Evolutionary conservation across 1,140 invertebrate genomes (phyloP).

Genomic region (Drosophila neocordata): DNA sequence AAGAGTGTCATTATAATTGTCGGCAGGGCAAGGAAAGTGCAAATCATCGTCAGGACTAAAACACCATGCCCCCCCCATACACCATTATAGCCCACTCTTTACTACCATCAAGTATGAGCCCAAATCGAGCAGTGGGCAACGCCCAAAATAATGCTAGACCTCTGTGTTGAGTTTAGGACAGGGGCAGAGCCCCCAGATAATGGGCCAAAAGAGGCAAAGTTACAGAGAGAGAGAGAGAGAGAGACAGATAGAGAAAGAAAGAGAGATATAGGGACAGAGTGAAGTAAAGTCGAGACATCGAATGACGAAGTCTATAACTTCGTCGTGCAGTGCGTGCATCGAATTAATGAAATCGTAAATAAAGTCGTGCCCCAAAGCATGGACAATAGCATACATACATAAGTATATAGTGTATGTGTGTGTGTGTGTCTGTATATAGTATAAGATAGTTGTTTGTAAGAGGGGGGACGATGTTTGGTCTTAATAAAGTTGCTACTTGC

Average conservation of each 20-base stretch:
- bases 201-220: not conserved
- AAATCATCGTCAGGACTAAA: slow-evolving; percentile 58
- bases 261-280: not conserved
- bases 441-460: too few species aligned
- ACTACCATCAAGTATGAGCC: not conserved
- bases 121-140: slow-evolving; percentile 29
- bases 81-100: not conserved
- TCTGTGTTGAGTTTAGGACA: too few species aligned
- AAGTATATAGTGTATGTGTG: not conserved
- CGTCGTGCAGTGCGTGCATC: slow-evolving; percentile 61
- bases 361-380: slow-evolving; percentile 40
- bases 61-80: not conserved
- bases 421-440: not conserved
- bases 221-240: slow-evolving; percentile 3
- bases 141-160: slow-evolving; percentile 46
- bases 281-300: not conserved
- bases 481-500: too few species aligned
- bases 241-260: not conserved
- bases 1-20: slow-evolving; percentile 77
- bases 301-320: slow-evolving; percentile 7
- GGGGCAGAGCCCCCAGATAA: too few species aligned
- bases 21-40: slow-evolving; percentile 52
- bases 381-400: not conserved
- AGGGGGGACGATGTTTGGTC: not conserved
- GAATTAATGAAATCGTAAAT: slow-evolving; percentile 68